Conservation (phyloP, 2,888 invertebrate genomes). For the Odontocolon sp. region DNA sequence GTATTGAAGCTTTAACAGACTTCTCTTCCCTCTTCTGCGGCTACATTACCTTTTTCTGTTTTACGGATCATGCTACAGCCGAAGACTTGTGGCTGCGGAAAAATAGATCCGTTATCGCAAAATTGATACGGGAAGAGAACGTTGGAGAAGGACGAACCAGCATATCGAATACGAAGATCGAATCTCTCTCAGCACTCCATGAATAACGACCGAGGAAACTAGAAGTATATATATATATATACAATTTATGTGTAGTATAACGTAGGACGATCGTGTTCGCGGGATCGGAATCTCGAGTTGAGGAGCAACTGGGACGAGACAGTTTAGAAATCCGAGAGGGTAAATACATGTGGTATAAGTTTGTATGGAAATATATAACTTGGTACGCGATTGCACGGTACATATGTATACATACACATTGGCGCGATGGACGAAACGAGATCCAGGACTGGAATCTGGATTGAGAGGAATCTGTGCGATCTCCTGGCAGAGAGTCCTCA, state of each 20-base stretch:
- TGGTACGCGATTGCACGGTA: not conserved
- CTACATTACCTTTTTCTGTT: too few relatives aligned
- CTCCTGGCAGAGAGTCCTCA: constrained; percentile 23
- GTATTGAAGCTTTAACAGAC: too few relatives aligned
- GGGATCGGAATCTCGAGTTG: constrained; percentile 12
- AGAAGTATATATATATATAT: constrained; percentile 1
- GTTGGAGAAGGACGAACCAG: constrained; percentile 35
- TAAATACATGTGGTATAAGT: constrained; percentile 15
- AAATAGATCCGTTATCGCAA: constrained; percentile 59
- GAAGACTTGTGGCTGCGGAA: constrained; percentile 35
- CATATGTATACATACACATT: not conserved
- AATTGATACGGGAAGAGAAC: constrained; percentile 56
- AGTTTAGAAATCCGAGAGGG: constrained; percentile 57
- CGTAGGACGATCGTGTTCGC: constrained; percentile 5
- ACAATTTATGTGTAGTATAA: constrained; percentile 9
- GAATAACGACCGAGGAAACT: constrained; percentile 46
- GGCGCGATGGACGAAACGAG: constrained; percentile 25
- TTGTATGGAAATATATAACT: not conserved
- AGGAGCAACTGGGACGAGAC: constrained; percentile 59
- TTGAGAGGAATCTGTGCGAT: constrained; percentile 39
- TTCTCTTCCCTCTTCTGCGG: too few relatives aligned
- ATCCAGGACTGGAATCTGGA: constrained; percentile 15
- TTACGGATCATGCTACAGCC: constrained; percentile 24
- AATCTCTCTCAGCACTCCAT: constrained; percentile 48
- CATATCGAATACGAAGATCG: constrained; percentile 58